These are phyloP conservation scores for Trissolcus japonicus DNA, from an alignment of 2,888 invertebrate genomes.

Conservation along the genomic window DNA sequence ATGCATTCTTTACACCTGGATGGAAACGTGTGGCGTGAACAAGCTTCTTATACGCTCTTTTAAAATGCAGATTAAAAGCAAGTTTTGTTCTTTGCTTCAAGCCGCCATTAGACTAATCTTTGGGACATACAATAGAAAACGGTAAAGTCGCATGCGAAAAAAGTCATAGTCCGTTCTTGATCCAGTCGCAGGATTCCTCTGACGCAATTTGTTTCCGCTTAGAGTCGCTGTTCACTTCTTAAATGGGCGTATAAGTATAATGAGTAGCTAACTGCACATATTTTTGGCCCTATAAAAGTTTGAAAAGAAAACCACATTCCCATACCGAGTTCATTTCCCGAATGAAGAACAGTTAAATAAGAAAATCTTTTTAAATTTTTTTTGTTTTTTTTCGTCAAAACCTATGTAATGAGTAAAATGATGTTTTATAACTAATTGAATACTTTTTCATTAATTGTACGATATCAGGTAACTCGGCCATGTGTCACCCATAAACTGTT, in stretches of 20 bases:
- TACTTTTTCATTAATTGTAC: too few species aligned
- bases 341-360: too few species aligned
- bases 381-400: too few species aligned
- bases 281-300: too few species aligned
- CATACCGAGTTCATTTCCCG: too few species aligned
- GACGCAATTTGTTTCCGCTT: constrained; percentile 51
- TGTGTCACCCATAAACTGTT: too few species aligned
- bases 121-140: constrained; percentile 47
- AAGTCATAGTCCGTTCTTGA: constrained; percentile 31
- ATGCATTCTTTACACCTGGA: constrained; percentile 54
- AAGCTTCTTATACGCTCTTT: constrained; percentile 61
- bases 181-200: constrained; percentile 8
- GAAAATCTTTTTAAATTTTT: too few species aligned
- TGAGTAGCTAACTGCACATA: constrained; percentile 10
- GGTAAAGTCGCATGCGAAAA: constrained; percentile 30
- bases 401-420: too few species aligned
- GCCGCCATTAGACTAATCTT: constrained; percentile 48
- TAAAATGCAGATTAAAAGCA: constrained; percentile 70
- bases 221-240: constrained; percentile 27
- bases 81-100: constrained; percentile 60
- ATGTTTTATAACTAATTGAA: too few species aligned
- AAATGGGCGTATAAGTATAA: constrained; percentile 44
- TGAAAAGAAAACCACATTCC: too few species aligned
- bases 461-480: too few species aligned
- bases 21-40: constrained; percentile 49